phyloP scores from a whole-genome alignment of 2,888 invertebrate genomes.

The Sesia bembeciformis region DNA sequence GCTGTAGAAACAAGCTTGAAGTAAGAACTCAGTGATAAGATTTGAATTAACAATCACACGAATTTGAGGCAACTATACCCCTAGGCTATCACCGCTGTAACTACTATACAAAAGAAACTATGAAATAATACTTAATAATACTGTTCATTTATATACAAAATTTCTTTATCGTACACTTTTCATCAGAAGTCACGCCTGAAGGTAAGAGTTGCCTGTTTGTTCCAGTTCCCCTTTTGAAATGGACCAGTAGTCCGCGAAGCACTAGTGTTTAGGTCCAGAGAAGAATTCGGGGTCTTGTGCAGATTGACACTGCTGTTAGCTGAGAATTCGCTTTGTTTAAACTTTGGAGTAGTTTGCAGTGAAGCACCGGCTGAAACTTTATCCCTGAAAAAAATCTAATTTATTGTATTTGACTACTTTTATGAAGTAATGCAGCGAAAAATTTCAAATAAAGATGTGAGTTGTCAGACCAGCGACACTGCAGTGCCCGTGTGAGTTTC shows the following conservation, averaged over 20 bases:
- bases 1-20: too few species aligned
- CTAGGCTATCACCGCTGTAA: too few species aligned
- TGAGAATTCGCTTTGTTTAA: neutral
- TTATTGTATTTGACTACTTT: neutral
- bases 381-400: neutral
- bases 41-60: too few species aligned
- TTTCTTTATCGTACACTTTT: too few species aligned
- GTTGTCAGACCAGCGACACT: neutral
- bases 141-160: too few species aligned
- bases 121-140: too few species aligned
- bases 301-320: neutral
- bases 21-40: too few species aligned
- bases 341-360: neutral
- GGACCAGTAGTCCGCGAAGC: neutral
- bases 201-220: neutral
- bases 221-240: neutral
- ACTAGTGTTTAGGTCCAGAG: neutral
- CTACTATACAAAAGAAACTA: neutral
- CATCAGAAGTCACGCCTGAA: neutral
- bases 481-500: neutral
- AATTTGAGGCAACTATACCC: too few species aligned
- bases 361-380: neutral
- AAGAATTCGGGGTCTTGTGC: neutral
- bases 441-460: neutral
- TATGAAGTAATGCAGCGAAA: neutral